Evolutionary conservation across 1,140 invertebrate species (phyloP), one percentile per base, ranked within the genome.

Genomic region (Linepithema humile): DNA sequence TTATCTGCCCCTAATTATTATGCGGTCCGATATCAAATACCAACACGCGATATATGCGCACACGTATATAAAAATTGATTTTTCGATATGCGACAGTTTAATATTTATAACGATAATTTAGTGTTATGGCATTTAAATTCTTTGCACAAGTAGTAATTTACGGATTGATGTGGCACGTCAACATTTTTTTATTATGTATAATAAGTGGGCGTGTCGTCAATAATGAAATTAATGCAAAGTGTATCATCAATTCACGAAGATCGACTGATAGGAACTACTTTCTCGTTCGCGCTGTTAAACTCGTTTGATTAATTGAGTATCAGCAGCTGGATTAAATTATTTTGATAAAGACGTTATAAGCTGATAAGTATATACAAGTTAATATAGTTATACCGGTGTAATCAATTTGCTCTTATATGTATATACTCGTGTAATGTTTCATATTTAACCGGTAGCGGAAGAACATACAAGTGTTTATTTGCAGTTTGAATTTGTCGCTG

Each of bases 221-320:
- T 48, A 60, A 83, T 40, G 67, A 62, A 35, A 29, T 32, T 23
- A 20, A 4, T 43, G 38, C 43, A 50, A 73, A 74, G 45, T 59
- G 60, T 45, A 64, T 62, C 3, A 60, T 40, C 17, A 0, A 10
- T 6, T 65, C 20, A 29, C 45, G 26, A 65, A 70, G 53, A 73
- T 60, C 73, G 73, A n/a, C 60, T 80, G 85, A 57, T 86, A 80
- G 78, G 78, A 87, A 87, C 89, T 50, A 90, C 87, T 91, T 90
- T 91, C 90, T 85, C 87, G 86, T 78, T n/a, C n/a, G n/a, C n/a
- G 85, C 82, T 69, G 53, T 45, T 83, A 80, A 87, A 90, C 89
- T 86, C 84, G 88, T 91, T 91, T 88, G 57, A 65, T 82, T 82
- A 88, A 88, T 88, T 82, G 83, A 78, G 82, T 83, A 59, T 72